Evolutionary conservation across 1,140 invertebrate species (phyloP).

Genomic region (Monomorium pharaonis): DNA sequence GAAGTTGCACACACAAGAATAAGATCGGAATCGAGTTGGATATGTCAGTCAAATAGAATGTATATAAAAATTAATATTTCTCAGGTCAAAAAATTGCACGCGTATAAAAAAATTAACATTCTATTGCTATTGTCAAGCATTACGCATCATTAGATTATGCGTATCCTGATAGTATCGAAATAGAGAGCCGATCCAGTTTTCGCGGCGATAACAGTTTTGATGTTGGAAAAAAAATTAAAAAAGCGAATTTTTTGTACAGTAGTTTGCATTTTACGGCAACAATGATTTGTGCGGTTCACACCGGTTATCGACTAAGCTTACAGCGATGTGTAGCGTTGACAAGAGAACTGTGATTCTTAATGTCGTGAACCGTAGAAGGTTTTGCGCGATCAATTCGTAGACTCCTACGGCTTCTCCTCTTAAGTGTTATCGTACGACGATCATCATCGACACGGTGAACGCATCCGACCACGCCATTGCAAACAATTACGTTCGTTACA

Average conservation of each 20-base stretch:
- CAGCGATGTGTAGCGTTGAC: not conserved
- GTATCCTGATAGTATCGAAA: not conserved
- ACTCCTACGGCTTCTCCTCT: not conserved
- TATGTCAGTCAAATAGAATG: not conserved
- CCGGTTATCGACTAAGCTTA: conserved; percentile 14
- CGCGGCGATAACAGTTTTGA: not conserved
- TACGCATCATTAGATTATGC: not conserved
- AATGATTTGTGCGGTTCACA: conserved; percentile 35
- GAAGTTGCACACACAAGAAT: not conserved
- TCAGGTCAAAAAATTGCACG: not conserved
- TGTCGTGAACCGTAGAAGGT: conserved; percentile 2
- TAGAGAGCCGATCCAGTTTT: not conserved
- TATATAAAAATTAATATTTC: not conserved
- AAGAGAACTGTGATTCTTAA: not conserved
- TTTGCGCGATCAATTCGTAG: not conserved
- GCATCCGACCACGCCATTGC: not conserved
- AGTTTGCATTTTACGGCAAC: not conserved
- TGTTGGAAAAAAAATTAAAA: conserved; percentile 1
- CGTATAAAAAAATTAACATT: conserved; percentile 20
- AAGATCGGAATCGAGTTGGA: not conserved
- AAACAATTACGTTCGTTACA: conserved; percentile 2
- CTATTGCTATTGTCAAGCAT: conserved; percentile 13
- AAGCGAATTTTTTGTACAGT: not conserved
- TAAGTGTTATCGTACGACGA: not conserved
- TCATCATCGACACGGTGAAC: conserved; percentile 8